A percentile compares a stretch with the other conserved stretches of the same genome.
Evolutionary conservation across 2,888 invertebrate genomes (phyloP).

Genomic region (Phorcus lineatus): DNA sequence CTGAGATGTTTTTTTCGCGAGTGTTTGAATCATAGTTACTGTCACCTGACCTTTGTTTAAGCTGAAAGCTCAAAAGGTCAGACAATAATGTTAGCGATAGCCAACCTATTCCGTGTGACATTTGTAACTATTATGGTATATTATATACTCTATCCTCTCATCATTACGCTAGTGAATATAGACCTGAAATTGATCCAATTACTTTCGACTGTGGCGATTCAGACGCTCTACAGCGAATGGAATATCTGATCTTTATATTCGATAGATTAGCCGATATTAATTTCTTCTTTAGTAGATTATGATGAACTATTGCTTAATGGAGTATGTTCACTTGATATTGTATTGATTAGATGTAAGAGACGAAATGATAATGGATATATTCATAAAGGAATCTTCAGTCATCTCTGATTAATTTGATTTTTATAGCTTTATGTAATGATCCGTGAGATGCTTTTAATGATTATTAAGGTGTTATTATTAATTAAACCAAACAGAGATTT

Average conservation of each 20-base stretch:
- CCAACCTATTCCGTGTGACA: background rate
- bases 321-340: no score
- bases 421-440: no score
- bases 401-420: no score
- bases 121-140: conserved; percentile 20
- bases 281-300: no score
- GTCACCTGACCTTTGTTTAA: background rate
- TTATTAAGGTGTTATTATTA: no score
- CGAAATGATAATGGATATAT: no score
- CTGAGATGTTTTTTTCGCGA: background rate
- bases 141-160: background rate
- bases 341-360: no score
- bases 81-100: background rate
- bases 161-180: background rate
- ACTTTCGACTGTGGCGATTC: background rate
- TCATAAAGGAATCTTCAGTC: no score
- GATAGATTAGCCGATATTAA: no score
- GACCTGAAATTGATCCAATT: conserved; percentile 14
- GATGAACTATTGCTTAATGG: no score
- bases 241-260: background rate
- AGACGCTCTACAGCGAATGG: background rate
- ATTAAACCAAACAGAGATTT: no score
- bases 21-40: background rate
- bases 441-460: no score
- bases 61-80: background rate